phyloP scores from a whole-genome alignment of 2,888 invertebrate species.

The Cataglyphis albicans region DNA sequence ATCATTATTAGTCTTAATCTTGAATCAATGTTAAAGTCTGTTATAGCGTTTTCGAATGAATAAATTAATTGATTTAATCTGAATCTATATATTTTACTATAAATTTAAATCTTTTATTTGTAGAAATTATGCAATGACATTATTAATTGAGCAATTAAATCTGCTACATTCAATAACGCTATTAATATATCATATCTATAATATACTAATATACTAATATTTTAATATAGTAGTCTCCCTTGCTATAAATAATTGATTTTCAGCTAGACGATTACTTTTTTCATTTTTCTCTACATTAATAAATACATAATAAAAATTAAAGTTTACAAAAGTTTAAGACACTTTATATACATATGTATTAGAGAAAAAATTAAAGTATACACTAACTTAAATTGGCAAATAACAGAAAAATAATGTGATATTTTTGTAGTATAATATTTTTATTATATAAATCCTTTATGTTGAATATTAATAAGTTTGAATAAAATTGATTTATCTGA shows the following conservation, averaged over 20 bases:
- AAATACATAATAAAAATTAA: background rate
- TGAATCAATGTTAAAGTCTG: background rate
- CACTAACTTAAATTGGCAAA: background rate
- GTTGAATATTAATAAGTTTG: background rate
- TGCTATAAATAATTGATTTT: background rate
- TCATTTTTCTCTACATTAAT: background rate
- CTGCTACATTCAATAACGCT: too few relatives aligned
- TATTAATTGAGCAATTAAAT: too few relatives aligned
- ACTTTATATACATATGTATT: background rate
- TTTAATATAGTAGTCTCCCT: background rate
- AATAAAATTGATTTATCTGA: background rate
- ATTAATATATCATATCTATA: background rate
- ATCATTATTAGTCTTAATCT: background rate
- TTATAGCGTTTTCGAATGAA: background rate
- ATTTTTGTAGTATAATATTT: background rate
- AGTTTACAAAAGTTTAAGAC: background rate
- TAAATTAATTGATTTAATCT: too few relatives aligned
- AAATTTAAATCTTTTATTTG: too few relatives aligned
- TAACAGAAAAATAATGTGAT: background rate
- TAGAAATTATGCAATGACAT: too few relatives aligned
- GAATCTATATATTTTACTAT: too few relatives aligned
- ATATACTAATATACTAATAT: background rate
- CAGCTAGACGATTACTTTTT: background rate
- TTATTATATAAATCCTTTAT: background rate
- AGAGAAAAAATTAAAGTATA: background rate